phyloP scores from a whole-genome alignment of 2,113 vertebrate genomes.

The Turnix velox region DNA sequence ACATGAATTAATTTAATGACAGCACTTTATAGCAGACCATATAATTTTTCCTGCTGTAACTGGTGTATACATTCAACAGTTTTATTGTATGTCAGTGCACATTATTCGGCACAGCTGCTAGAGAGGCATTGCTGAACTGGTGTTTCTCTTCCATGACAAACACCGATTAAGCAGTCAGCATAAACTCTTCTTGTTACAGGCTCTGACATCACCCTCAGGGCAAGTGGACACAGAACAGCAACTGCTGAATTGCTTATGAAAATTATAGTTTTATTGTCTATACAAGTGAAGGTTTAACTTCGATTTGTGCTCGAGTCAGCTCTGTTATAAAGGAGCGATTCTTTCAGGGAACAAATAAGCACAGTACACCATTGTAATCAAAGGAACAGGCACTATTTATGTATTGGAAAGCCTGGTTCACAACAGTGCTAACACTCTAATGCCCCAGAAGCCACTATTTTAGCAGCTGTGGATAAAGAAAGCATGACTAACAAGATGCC shows the following conservation, averaged over 20 bases:
- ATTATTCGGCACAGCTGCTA: constrained; percentile 61
- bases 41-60: background rate
- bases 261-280: constrained; percentile 82
- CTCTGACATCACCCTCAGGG: constrained; percentile 73
- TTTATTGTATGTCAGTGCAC: constrained; percentile 42
- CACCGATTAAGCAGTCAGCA: constrained; percentile 74
- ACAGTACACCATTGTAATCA: constrained; percentile 85
- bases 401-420: constrained; percentile 77
- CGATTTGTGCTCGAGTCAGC: constrained; percentile 68
- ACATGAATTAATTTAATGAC: background rate
- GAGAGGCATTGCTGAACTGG: constrained; percentile 43
- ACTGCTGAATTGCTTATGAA: constrained; percentile 72
- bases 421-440: constrained; percentile 68
- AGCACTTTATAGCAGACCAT: background rate
- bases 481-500: constrained; percentile 58
- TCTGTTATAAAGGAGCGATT: constrained; percentile 75
- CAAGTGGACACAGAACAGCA: constrained; percentile 69
- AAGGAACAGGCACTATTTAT: constrained; percentile 83
- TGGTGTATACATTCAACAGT: constrained; percentile 43
- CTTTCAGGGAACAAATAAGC: constrained; percentile 78
- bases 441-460: constrained; percentile 68
- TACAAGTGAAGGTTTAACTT: constrained; percentile 75
- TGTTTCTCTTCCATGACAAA: constrained; percentile 67
- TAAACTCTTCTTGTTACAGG: constrained; percentile 65
- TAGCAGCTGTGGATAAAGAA: constrained; percentile 68